These are phyloP conservation scores for mouse (Mus musculus) DNA, from an alignment of 2,113 vertebrate species.

Conservation along the genomic window GRCm39 chrX:88696501-88697000, in stretches of 20 bases:
- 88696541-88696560: slow-evolving; percentile 18
- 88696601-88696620: slow-evolving; percentile 39
- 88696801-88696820: slow-evolving; percentile 53
- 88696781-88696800: slow-evolving; percentile 42
- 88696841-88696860: slow-evolving; percentile 28
- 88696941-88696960: slow-evolving; percentile 16
- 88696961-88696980: slow-evolving; percentile 7
- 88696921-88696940: not conserved
- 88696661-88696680: slow-evolving; percentile 62
- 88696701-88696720: slow-evolving; percentile 48
- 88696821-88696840: slow-evolving; percentile 37
- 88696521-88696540: not conserved
- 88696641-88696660: slow-evolving; percentile 46
- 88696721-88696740: not conserved
- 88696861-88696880: slow-evolving; percentile 11
- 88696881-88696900: slow-evolving; percentile 23
- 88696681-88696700: slow-evolving; percentile 50
- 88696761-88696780: slow-evolving; percentile 32
- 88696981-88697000: slow-evolving; percentile 27
- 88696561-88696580: slow-evolving; percentile 42
- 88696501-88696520: slow-evolving; percentile 47
- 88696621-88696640: slow-evolving; percentile 16
- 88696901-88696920: slow-evolving; percentile 34
- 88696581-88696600: slow-evolving; percentile 34
- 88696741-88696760: slow-evolving; percentile 50